Conservation (phyloP, 2,888 invertebrate species). For the Molanna angustata region DNA sequence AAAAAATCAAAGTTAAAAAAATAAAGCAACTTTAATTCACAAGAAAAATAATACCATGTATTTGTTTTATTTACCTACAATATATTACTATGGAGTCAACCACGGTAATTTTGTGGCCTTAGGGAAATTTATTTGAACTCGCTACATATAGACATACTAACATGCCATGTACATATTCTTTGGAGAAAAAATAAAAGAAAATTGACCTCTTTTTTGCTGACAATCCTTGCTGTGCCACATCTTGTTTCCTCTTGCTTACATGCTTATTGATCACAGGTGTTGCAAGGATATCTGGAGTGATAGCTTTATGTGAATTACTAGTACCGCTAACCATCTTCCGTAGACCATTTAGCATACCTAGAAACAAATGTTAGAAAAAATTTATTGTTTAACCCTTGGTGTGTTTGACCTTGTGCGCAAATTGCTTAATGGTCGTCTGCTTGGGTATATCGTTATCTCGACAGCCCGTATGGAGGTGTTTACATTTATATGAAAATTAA, state of each 20-base stretch:
- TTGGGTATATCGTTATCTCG: too few relatives aligned
- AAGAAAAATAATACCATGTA: not conserved
- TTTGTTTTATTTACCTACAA: not conserved
- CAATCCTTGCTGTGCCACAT: slow-evolving; percentile 55
- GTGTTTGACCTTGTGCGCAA: too few relatives aligned
- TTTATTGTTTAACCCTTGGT: too few relatives aligned
- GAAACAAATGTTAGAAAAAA: not conserved
- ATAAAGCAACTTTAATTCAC: not conserved
- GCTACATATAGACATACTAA: too few relatives aligned
- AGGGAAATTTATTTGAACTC: too few relatives aligned
- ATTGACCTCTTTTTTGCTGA: slow-evolving; percentile 67
- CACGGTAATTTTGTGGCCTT: too few relatives aligned
- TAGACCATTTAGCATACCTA: slow-evolving; percentile 74
- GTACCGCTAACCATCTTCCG: slow-evolving; percentile 73
- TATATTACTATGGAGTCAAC: too few relatives aligned
- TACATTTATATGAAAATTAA: too few relatives aligned
- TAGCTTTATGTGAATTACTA: slow-evolving; percentile 53
- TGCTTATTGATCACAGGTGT: slow-evolving; percentile 62
- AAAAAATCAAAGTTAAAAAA: slow-evolving; percentile 10
- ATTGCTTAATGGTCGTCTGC: too few relatives aligned
- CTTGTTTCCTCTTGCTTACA: slow-evolving; percentile 65
- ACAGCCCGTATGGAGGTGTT: too few relatives aligned
- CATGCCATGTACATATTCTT: too few relatives aligned
- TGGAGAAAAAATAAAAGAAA: not conserved
- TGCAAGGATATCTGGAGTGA: slow-evolving; percentile 45